Evolutionary conservation across 92 coral and sea anemone genomes (phyloP).

Genomic region (Ricordea florida): DNA sequence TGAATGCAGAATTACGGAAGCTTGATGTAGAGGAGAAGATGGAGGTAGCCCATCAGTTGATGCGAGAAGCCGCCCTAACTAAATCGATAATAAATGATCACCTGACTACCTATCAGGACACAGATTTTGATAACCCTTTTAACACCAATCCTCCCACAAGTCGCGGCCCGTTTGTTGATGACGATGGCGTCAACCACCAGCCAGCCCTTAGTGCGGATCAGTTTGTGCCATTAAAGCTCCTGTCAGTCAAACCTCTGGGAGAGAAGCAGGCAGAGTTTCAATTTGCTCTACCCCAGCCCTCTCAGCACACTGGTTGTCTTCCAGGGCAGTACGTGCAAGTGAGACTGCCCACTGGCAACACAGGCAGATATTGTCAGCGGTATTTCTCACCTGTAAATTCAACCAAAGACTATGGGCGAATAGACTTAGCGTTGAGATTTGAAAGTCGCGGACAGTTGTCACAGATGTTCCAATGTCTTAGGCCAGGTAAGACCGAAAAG

Average conservation of each 20-base stretch:
- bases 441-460: conserved; percentile 54
- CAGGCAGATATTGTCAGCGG: conserved; percentile 24
- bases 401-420: conserved; percentile 21
- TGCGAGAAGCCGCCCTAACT: conserved; percentile 38
- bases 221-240: conserved; percentile 23
- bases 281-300: conserved; percentile 43
- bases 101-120: conserved; percentile 1
- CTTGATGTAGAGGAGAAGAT: conserved; percentile 34
- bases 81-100: conserved; percentile 4
- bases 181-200: conserved; percentile 12
- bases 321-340: conserved; percentile 54
- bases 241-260: conserved; percentile 17
- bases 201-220: conserved; percentile 38
- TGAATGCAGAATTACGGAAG: conserved; percentile 40
- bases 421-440: conserved; percentile 30
- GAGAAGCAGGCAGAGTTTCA: conserved; percentile 42
- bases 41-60: conserved; percentile 31
- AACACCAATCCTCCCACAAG: conserved; percentile 39
- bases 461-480: neutral
- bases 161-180: conserved; percentile 17
- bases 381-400: conserved; percentile 50
- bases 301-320: conserved; percentile 53
- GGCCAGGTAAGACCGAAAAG: conserved; percentile 1
- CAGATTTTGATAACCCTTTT: conserved; percentile 53
- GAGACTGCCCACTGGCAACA: neutral